A percentile compares a stretch with the other conserved stretches of the same genome.
Conservation (phyloP, 2,113 vertebrate genomes). For the Theropithecus gelada region DNA sequence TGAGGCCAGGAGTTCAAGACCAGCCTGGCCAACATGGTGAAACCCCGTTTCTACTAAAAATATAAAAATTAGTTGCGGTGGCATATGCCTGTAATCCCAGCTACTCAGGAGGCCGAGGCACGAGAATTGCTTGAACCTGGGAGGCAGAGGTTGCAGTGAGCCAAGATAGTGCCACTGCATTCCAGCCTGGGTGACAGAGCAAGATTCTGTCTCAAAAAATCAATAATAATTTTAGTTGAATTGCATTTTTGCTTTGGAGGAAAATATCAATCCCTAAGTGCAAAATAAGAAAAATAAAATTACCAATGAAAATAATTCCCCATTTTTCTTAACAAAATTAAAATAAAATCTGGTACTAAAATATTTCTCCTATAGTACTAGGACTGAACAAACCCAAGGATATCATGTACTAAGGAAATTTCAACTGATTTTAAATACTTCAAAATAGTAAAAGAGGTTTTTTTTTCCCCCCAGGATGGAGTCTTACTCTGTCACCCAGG, state of each 20-base stretch:
- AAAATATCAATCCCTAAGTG: neutral
- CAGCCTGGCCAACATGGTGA: too few relatives aligned
- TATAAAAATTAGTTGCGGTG: neutral
- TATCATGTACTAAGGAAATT: neutral
- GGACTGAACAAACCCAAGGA: neutral
- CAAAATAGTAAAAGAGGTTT: neutral
- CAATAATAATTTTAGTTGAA: neutral
- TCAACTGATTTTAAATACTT: neutral
- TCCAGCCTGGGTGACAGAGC: neutral
- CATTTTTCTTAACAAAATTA: slow-evolving; percentile 12
- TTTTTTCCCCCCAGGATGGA: neutral
- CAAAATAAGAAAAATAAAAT: slow-evolving; percentile 41
- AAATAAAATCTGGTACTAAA: slow-evolving; percentile 8
- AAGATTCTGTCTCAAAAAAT: too few relatives aligned
- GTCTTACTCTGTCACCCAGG: too few relatives aligned
- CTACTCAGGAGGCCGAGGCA: neutral
- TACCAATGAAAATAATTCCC: neutral
- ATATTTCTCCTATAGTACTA: neutral
- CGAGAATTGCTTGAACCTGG: neutral
- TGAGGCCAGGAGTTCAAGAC: neutral
- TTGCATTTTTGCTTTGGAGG: neutral
- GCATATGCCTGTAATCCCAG: neutral
- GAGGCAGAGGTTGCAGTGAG: neutral
- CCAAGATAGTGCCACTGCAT: neutral
- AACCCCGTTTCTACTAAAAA: too few relatives aligned